These are phyloP conservation scores for Pachypeltis micranthus DNA, from an alignment of 1,140 invertebrate species.

Conservation along the genomic window DNA sequence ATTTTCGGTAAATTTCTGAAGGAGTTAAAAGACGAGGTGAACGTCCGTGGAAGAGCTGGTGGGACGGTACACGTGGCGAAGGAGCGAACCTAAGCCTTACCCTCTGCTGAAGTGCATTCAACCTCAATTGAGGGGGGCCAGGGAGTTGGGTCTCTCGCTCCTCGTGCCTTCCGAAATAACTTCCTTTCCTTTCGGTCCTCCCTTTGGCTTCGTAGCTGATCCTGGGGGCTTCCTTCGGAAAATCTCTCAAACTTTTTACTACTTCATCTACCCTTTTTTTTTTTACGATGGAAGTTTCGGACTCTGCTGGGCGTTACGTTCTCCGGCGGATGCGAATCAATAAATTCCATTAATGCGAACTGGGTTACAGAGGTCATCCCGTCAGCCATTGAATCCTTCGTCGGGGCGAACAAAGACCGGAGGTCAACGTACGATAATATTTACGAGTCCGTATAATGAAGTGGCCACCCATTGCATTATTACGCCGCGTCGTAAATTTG, in stretches of 20 bases:
- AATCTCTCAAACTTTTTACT: background rate
- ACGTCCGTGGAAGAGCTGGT: background rate
- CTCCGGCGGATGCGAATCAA: background rate
- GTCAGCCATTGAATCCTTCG: constrained; percentile 3
- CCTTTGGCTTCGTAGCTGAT: background rate
- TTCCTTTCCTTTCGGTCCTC: background rate
- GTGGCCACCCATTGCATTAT: too few relatives aligned
- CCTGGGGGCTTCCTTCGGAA: background rate
- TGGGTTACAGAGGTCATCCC: background rate
- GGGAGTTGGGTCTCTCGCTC: background rate
- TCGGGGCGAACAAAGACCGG: too few relatives aligned
- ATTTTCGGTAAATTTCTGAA: background rate
- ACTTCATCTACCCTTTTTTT: too few relatives aligned
- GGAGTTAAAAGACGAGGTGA: background rate
- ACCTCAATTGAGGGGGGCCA: background rate
- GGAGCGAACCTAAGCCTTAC: background rate
- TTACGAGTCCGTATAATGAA: too few relatives aligned
- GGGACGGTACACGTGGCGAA: background rate
- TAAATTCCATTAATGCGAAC: background rate
- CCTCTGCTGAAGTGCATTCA: background rate
- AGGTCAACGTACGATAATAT: too few relatives aligned
- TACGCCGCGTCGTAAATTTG: too few relatives aligned
- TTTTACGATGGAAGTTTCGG: background rate
- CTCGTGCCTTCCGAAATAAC: background rate
- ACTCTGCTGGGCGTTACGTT: background rate